These are phyloP conservation scores for Pelosia muscerda DNA, from an alignment of 2,888 invertebrate species.

Conservation along the genomic window DNA sequence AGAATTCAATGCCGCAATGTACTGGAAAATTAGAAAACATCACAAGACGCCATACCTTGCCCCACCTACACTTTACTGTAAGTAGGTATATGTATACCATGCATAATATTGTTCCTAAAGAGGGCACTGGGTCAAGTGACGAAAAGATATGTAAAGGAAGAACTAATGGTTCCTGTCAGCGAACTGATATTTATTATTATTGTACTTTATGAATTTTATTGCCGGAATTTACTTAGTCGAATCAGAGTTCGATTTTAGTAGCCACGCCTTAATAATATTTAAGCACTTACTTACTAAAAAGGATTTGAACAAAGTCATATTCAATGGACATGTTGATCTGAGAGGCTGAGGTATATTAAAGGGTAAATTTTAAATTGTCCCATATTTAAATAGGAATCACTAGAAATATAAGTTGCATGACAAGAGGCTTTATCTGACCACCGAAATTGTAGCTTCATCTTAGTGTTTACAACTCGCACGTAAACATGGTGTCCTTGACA, in stretches of 20 bases:
- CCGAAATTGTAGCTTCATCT: neutral
- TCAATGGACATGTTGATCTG: neutral
- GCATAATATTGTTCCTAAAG: slow-evolving; percentile 1
- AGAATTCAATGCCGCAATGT: neutral
- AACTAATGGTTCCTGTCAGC: slow-evolving; percentile 34
- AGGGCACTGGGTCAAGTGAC: slow-evolving; percentile 7
- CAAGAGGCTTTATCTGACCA: neutral
- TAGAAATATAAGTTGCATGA: neutral
- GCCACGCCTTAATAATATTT: neutral
- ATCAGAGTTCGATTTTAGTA: slow-evolving; percentile 4
- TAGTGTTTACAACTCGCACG: neutral
- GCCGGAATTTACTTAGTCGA: neutral
- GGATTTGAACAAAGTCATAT: neutral
- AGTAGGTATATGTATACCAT: neutral
- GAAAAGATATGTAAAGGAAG: slow-evolving; percentile 5
- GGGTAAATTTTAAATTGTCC: neutral
- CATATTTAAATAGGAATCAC: neutral
- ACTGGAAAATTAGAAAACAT: neutral
- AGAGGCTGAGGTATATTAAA: neutral
- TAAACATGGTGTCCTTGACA: slow-evolving; percentile 9
- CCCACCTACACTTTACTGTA: neutral
- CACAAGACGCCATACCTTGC: neutral
- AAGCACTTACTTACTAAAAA: neutral
- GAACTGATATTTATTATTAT: slow-evolving; percentile 26
- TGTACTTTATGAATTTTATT: slow-evolving; percentile 17